These are phyloP conservation scores for Nothura maculosa DNA, from an alignment of 2,797 vertebrate genomes.

Conservation along the genomic window DNA sequence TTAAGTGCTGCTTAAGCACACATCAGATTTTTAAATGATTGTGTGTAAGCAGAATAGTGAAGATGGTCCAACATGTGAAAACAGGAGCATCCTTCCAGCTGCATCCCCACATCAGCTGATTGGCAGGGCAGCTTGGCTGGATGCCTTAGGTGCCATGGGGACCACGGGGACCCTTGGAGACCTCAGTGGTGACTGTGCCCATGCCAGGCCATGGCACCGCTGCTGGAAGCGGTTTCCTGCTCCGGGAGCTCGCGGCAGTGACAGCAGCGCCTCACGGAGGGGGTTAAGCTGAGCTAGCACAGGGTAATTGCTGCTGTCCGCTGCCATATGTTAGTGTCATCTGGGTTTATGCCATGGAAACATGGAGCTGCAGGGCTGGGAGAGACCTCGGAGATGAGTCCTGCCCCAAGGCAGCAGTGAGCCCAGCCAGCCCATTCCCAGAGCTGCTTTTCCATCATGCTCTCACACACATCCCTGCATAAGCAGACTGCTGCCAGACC, in stretches of 20 bases:
- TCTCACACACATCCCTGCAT: not conserved
- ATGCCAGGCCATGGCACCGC: not conserved
- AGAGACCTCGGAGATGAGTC: not conserved
- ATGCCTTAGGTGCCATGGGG: too few relatives aligned
- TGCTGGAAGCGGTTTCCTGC: not conserved
- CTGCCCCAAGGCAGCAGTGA: not conserved
- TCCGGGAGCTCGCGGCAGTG: accelerated
- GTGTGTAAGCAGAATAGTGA: not conserved
- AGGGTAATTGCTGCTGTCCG: not conserved
- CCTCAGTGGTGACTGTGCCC: not conserved
- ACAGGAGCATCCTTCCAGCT: not conserved
- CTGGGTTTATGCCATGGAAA: not conserved
- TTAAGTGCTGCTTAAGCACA: conserved; percentile 5
- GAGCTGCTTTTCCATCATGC: not conserved
- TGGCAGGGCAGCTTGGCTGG: not conserved
- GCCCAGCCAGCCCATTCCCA: not conserved
- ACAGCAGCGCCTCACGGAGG: not conserved
- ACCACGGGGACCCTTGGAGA: not conserved
- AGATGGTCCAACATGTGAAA: not conserved
- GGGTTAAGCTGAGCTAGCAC: not conserved
- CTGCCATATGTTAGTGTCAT: not conserved
- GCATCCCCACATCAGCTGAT: accelerated
- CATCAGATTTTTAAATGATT: not conserved
- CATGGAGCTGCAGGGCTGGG: not conserved
- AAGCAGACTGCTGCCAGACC: not conserved